phyloP scores from a whole-genome alignment of 1,140 invertebrate species.

The Asobara japonica region DNA sequence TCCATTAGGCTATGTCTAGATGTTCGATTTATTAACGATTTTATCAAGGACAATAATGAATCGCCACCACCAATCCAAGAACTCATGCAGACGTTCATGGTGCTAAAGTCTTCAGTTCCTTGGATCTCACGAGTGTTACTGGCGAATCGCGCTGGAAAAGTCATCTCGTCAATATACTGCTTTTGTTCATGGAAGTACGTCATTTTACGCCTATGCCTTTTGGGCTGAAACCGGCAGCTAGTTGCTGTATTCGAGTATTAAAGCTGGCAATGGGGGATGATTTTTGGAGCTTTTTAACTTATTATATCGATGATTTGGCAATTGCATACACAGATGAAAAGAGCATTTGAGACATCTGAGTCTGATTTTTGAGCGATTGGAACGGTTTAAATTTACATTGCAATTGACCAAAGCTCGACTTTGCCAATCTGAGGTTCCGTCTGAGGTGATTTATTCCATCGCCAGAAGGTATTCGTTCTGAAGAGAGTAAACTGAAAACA shows the following conservation, averaged over 20 bases:
- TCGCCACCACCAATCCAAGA: slow-evolving; percentile 15
- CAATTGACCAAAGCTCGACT: not conserved
- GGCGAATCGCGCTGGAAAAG: not conserved
- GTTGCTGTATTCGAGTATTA: slow-evolving; percentile 17
- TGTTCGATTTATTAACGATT: slow-evolving; percentile 5
- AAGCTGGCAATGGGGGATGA: slow-evolving; percentile 11
- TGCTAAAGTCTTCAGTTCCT: not conserved
- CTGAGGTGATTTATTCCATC: no score
- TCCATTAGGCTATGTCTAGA: slow-evolving; percentile 20
- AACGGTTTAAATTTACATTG: slow-evolving; percentile 4
- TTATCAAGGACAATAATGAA: slow-evolving; percentile 24
- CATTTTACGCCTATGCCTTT: not conserved
- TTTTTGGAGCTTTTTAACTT: not conserved
- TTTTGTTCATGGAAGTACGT: no score
- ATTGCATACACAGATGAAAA: not conserved
- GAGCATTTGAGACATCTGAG: not conserved
- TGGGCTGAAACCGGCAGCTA: slow-evolving; percentile 10
- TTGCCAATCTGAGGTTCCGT: no score
- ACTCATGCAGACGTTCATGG: slow-evolving; percentile 16
- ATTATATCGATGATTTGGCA: slow-evolving; percentile 14
- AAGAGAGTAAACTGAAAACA: slow-evolving; percentile 13
- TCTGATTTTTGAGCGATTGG: not conserved
- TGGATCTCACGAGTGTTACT: slow-evolving; percentile 18
- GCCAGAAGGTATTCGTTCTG: no score
- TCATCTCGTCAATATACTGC: slow-evolving; percentile 10